phyloP scores from a whole-genome alignment of 2,797 vertebrate genomes.

The Eurystomus glaucurus region DNA sequence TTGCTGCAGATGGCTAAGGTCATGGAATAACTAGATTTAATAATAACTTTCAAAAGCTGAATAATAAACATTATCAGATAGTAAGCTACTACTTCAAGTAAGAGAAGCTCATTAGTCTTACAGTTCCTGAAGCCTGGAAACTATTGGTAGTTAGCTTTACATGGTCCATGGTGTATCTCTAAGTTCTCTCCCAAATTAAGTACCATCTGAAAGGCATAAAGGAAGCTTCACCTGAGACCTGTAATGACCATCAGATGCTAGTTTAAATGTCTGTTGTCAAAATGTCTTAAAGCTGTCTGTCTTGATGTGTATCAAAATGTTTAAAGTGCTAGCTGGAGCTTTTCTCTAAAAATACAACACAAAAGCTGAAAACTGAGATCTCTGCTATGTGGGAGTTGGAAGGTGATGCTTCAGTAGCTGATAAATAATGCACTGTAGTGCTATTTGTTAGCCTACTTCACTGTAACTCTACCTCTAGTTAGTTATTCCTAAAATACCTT shows the following conservation, averaged over 20 bases:
- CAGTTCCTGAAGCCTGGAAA: not conserved
- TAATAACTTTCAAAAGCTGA: not conserved
- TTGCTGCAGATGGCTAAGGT: not conserved
- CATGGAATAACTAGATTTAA: not conserved
- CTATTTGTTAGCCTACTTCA: not conserved
- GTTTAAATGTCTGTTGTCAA: not conserved
- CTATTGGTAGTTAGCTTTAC: not conserved
- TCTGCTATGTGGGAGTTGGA: not conserved
- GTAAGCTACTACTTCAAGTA: not conserved
- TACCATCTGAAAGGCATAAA: not conserved
- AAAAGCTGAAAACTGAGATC: conserved; percentile 15
- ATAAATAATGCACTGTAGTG: conserved; percentile 73
- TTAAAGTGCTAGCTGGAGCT: not conserved
- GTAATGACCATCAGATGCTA: not conserved
- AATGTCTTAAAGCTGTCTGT: not conserved
- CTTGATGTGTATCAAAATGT: not conserved
- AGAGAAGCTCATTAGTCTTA: not conserved
- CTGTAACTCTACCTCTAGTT: conserved; percentile 17
- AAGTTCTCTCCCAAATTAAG: not conserved
- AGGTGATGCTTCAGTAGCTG: not conserved
- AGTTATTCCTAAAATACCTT: not conserved
- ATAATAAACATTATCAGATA: not conserved
- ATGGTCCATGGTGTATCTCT: not conserved
- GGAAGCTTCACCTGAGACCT: not conserved
- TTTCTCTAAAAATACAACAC: not conserved